Conservation (phyloP, 2,113 vertebrate species). For the Anoplopoma fimbria region DNA sequence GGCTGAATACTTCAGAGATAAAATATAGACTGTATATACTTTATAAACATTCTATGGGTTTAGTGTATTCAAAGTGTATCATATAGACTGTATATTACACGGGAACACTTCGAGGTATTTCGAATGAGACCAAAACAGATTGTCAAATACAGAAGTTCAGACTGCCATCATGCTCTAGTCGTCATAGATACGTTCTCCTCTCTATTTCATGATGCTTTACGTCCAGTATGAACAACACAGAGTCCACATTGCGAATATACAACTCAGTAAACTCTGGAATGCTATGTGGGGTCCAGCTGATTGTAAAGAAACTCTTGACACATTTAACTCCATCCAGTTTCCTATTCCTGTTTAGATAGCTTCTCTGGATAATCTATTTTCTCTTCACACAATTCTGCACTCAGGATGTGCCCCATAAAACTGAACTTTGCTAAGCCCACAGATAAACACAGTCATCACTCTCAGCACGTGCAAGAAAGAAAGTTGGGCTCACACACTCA, state of each 20-base stretch:
- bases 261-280: conserved; percentile 22
- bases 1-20: neutral
- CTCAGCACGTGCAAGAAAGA: conserved; percentile 40
- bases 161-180: neutral
- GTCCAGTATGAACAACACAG: neutral
- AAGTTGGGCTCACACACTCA: conserved; percentile 4
- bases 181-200: neutral
- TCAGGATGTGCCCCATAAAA: conserved; percentile 75
- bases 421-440: conserved; percentile 14
- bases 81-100: neutral
- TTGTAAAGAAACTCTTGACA: conserved; percentile 71
- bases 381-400: conserved; percentile 60
- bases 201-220: neutral
- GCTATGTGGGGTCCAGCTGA: conserved; percentile 52
- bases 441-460: conserved; percentile 44
- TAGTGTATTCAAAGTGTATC: neutral
- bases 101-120: neutral
- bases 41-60: neutral
- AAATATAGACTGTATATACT: neutral
- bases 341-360: conserved; percentile 79
- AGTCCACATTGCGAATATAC: conserved; percentile 22
- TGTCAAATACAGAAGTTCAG: neutral
- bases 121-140: neutral
- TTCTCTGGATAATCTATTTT: conserved; percentile 72
- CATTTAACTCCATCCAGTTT: conserved; percentile 67